Base-by-base conservation (phyloP, 1,140 invertebrate species). In the Hydropsyche tenuis region DNA sequence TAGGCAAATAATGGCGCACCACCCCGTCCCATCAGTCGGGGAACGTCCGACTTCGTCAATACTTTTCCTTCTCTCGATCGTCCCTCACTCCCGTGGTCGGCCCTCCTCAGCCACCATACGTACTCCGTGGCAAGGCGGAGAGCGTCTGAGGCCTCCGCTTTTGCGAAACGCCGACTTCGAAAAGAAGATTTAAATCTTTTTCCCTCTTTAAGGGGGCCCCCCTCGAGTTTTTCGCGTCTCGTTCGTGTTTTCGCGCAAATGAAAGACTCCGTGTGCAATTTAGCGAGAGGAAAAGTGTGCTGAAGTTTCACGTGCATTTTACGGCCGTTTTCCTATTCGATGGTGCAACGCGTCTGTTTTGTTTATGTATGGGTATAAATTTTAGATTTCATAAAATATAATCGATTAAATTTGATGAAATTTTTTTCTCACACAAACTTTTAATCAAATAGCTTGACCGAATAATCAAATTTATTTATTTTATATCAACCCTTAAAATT, bases 1-100 rank as follows among this genome's bases (percentile, higher is more conserved):
- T 77, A 77, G 76, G 76, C 76, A 75, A 75, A 77, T 77, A 77
- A 74, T 77, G 76, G 75, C 68, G 30, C 30, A 68, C 27, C 18
- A 14, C 53, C 75, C 72, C 72, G n/a, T n/a, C 56, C 12, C 63
- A 65, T 9, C 63, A n/a, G n/a, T n/a, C n/a, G n/a, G n/a, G n/a
- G n/a, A n/a, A n/a, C n/a, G n/a, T n/a, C n/a, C n/a, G n/a, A 66
- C n/a, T 6, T 22, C 60, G 14, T 63, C 11, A 9, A 9, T 22
- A 63, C 30, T 63, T 66, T 30, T 66, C 62, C n/a, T n/a, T n/a
- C n/a, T n/a, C n/a, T n/a, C n/a, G n/a, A n/a, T n/a, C n/a, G n/a
- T n/a, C n/a, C n/a, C n/a, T n/a, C n/a, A n/a, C n/a, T n/a, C n/a
- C n/a, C n/a, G n/a, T n/a, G n/a, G n/a, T n/a, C n/a, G n/a, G n/a